Evolutionary conservation across 1,140 invertebrate genomes (phyloP).

Genomic region (Homalodisca vitripennis): DNA sequence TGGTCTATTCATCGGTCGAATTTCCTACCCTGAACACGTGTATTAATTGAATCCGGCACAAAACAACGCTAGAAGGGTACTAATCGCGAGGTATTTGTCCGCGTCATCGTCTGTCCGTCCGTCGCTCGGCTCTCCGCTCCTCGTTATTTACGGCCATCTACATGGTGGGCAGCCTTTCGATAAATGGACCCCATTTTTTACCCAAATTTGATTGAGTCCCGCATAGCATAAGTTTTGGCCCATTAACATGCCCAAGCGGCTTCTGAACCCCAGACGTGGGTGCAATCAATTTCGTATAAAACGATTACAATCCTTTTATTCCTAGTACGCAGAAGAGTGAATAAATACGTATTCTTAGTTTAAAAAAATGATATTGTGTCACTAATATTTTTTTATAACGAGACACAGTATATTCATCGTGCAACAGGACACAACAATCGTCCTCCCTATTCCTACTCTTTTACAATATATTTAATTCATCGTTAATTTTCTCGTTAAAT

Average conservation of each 20-base stretch:
- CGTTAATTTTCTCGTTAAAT: too few relatives aligned
- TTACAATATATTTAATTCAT: too few relatives aligned
- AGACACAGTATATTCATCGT: too few relatives aligned
- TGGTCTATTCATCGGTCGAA: neutral
- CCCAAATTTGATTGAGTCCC: neutral
- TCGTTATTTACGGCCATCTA: neutral
- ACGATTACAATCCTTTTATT: too few relatives aligned
- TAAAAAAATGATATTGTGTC: too few relatives aligned
- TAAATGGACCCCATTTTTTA: constrained; percentile 16
- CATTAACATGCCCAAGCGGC: neutral
- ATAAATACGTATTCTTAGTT: too few relatives aligned
- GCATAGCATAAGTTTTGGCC: neutral
- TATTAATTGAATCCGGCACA: constrained; percentile 19
- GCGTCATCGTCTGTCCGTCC: too few relatives aligned
- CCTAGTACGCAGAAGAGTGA: too few relatives aligned
- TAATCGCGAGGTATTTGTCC: constrained; percentile 17
- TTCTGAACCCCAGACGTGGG: neutral
- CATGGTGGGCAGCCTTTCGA: neutral
- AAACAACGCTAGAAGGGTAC: constrained; percentile 25
- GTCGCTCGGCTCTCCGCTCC: neutral
- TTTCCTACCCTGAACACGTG: constrained; percentile 1
- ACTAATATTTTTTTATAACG: too few relatives aligned
- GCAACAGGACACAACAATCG: too few relatives aligned
- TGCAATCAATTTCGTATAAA: neutral
- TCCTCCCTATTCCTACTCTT: too few relatives aligned